Evolutionary conservation across 37 sponge, comb jelly and placozoan genomes (phyloP).

Genomic region (Crambe crambe): DNA sequence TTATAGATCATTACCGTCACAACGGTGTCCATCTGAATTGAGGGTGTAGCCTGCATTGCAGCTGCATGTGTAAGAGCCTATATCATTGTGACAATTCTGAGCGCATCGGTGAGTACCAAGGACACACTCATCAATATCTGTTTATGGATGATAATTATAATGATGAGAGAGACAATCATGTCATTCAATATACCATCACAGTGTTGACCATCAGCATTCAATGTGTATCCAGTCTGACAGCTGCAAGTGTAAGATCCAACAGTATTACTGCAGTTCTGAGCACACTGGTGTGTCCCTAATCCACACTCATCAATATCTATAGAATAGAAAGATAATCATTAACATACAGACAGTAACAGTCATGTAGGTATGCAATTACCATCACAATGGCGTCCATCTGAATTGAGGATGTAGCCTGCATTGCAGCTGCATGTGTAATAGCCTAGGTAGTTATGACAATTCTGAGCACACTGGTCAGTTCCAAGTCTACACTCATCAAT

Average conservation of each 20-base stretch:
- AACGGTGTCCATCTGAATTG: not conserved
- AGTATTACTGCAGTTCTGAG: constrained; percentile 45
- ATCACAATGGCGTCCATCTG: too few relatives aligned
- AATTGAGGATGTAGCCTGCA: too few relatives aligned
- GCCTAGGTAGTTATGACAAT: too few relatives aligned
- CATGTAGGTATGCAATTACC: too few relatives aligned
- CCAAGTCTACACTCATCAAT: too few relatives aligned
- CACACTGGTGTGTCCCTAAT: constrained; percentile 7
- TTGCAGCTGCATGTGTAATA: too few relatives aligned
- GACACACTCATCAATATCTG: constrained; percentile 18
- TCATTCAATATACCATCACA: too few relatives aligned
- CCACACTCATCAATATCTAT: constrained; percentile 72
- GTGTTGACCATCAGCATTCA: too few relatives aligned
- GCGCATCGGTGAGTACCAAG: not conserved
- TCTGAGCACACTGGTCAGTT: too few relatives aligned
- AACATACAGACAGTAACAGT: too few relatives aligned
- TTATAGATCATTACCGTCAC: too few relatives aligned
- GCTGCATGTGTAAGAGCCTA: constrained; percentile 8
- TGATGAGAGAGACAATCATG: too few relatives aligned
- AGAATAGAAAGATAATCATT: not conserved
- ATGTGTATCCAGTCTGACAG: constrained; percentile 41
- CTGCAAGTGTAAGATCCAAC: constrained; percentile 48
- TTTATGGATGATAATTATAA: not conserved
- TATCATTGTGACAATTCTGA: not conserved
- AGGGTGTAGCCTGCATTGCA: not conserved